Evolutionary conservation across 2,797 vertebrate genomes (phyloP), one percentile per base, ranked within the genome.

Genomic region (Darevskia nairensis): DNA sequence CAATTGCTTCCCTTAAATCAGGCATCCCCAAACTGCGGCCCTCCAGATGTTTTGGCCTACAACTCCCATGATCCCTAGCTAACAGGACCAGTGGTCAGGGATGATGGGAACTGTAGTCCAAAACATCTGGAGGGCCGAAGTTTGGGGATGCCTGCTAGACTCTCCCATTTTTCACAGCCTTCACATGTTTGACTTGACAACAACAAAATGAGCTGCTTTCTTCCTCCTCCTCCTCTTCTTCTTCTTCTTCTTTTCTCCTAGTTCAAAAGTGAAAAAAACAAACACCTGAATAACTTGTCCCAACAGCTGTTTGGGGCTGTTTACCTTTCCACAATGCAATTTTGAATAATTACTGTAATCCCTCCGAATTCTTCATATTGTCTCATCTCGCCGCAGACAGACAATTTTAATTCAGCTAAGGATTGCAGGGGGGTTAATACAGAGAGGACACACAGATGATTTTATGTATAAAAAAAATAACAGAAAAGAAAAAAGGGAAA

Each of bases 291-390:
- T 55, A 80, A 68, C 27, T 27, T 55, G 75, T 41, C 69, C 59
- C 76, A 75, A 75, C 75, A 66, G 46, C 64, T 86, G 80, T 23
- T 35, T 78, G 86, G 5, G 5, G 68, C 32, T 19, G 10, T 64
- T 80, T 87, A 50, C 41, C 59, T 86, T 50, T 83, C 19, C 82
- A 64, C 81, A 66, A 39, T 50, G 66, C 80, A 87, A 80, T 90
- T 84, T 83, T 79, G 55, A 80, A 78, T 66, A 66, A 90, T 90
- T 90, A 75, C 59, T 19, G 27, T 84, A 87, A 90, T 87, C 68
- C 75, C 41, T 25, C 59, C n/a, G 66, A 64, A 25, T 80, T 71
- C 55, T 89, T 64, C 50, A 59, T 59, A 41, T 82, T 86, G 61
- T 86, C 29, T 86, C 66, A 86, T 82, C 64, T 84, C n/a, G 27